phyloP scores from a whole-genome alignment of 2,888 invertebrate genomes.

The Tridacna gigas region DNA sequence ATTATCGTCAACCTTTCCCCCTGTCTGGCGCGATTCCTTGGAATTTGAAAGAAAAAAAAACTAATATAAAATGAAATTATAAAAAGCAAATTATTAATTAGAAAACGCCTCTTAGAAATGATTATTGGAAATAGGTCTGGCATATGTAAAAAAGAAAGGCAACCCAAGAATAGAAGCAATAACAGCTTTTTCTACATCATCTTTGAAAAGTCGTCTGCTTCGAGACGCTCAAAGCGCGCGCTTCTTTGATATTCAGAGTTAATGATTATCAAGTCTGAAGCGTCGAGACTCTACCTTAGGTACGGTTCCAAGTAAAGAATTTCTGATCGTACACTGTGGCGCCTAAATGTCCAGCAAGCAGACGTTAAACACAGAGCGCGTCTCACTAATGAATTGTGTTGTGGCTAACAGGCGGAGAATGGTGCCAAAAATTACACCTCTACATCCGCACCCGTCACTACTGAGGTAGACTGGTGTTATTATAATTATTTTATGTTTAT shows the following conservation, averaged over 20 bases:
- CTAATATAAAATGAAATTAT: too few relatives aligned
- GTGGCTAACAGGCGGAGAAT: conserved; percentile 23
- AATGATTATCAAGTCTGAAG: not conserved
- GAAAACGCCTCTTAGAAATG: too few relatives aligned
- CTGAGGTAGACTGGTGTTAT: not conserved
- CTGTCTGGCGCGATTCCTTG: too few relatives aligned
- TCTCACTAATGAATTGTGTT: conserved; percentile 41
- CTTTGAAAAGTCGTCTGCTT: too few relatives aligned
- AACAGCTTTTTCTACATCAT: too few relatives aligned
- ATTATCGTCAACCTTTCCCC: too few relatives aligned
- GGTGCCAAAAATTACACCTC: conserved; percentile 31
- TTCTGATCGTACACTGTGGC: conserved; percentile 39
- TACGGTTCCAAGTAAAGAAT: not conserved
- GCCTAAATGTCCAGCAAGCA: conserved; percentile 44
- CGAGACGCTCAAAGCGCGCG: too few relatives aligned
- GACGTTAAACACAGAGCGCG: conserved; percentile 42
- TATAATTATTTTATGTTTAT: conserved; percentile 34
- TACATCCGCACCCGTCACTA: not conserved
- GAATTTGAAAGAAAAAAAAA: too few relatives aligned
- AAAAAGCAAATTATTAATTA: too few relatives aligned
- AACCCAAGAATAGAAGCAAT: too few relatives aligned
- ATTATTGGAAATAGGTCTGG: too few relatives aligned
- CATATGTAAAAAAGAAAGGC: too few relatives aligned
- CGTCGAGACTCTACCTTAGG: not conserved
- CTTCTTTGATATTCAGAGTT: not conserved